Conservation (phyloP, 2,113 vertebrate species). For the Setophaga kirtlandii region DNA sequence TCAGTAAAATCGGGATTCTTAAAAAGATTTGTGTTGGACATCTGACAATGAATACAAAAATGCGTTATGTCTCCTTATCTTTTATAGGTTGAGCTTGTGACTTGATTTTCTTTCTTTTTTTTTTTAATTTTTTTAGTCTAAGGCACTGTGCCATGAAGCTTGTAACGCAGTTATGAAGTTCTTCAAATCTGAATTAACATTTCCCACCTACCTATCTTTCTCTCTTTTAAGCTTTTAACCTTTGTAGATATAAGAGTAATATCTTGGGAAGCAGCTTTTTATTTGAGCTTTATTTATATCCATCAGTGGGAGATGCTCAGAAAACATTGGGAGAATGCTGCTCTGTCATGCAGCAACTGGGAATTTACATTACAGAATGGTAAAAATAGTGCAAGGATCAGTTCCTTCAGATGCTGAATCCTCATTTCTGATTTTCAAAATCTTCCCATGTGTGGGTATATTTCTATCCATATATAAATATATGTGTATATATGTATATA, state of each 20-base stretch:
- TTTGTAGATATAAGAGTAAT: constrained; percentile 45
- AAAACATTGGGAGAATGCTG: constrained; percentile 46
- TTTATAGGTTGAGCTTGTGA: neutral
- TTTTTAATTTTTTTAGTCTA: neutral
- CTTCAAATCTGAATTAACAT: constrained; percentile 47
- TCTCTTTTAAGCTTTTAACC: constrained; percentile 53
- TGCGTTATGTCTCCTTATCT: neutral
- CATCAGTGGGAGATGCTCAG: constrained; percentile 47
- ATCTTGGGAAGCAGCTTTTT: constrained; percentile 57
- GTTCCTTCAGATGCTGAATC: constrained; percentile 53
- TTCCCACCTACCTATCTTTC: constrained; percentile 41
- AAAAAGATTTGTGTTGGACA: neutral
- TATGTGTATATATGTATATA: neutral
- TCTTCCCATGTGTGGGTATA: neutral
- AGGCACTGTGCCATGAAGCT: constrained; percentile 12
- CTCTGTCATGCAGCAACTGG: constrained; percentile 53
- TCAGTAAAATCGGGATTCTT: neutral
- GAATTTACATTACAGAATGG: constrained; percentile 44
- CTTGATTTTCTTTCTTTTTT: neutral
- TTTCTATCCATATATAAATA: neutral
- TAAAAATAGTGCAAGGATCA: constrained; percentile 44
- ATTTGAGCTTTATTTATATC: constrained; percentile 63
- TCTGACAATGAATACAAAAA: constrained; percentile 11
- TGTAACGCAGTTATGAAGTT: constrained; percentile 25
- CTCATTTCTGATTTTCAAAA: constrained; percentile 18